Evolutionary conservation across 2,888 invertebrate genomes (phyloP).

Genomic region (Aphodius granarius): DNA sequence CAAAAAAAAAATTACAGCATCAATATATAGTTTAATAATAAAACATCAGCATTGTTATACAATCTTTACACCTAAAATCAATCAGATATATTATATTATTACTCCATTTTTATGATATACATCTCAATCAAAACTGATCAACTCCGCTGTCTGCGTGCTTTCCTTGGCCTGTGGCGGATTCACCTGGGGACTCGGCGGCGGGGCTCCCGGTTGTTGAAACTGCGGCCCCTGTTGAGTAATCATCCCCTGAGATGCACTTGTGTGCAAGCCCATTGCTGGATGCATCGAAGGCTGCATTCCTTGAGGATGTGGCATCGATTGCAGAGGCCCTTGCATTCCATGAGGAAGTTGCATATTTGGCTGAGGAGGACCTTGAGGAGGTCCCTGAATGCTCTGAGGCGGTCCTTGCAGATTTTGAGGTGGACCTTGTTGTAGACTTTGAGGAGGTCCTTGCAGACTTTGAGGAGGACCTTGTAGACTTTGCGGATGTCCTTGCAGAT

Average conservation of each 20-base stretch:
- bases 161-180: conserved; percentile 45
- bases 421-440: not conserved
- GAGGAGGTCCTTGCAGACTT: not conserved
- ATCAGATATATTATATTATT: not conserved
- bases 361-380: conserved; percentile 19
- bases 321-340: not conserved
- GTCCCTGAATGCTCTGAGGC: conserved; percentile 15
- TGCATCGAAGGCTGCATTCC: not conserved
- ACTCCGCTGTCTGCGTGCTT: conserved; percentile 69
- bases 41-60: not conserved
- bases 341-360: conserved; percentile 21
- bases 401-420: conserved; percentile 15
- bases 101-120: not conserved
- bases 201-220: conserved; percentile 38
- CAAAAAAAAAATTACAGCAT: not conserved
- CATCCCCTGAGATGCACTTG: conserved; percentile 8
- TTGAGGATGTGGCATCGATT: too few relatives aligned
- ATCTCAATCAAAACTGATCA: conserved; percentile 78
- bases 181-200: conserved; percentile 39
- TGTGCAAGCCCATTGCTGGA: conserved; percentile 3
- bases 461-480: conserved; percentile 13
- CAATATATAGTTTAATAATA: not conserved
- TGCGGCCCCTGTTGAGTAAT: conserved; percentile 24
- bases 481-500: conserved; percentile 16
- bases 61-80: not conserved